Base-by-base conservation (phyloP, 2,113 vertebrate genomes). In the Dicaeum eximium region DNA sequence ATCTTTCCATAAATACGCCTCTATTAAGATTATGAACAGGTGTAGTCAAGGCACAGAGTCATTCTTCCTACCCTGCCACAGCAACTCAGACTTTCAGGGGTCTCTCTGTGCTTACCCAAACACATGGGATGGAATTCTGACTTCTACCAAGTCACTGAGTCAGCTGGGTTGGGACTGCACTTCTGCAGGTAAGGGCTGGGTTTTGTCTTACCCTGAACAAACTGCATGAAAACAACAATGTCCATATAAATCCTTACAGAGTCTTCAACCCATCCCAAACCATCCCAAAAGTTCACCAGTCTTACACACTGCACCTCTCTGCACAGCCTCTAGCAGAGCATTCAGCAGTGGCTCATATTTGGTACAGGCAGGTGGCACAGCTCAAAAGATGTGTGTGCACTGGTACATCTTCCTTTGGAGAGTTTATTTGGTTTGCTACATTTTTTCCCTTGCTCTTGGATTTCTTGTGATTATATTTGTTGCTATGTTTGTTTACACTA, bases 221-320 rank as follows among this genome's bases (percentile, higher is more conserved):
- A 77, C 7, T 3, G 3, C 35, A 48, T 33, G 45, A 69, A 51
- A 92, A 75, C 2, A 6, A 62, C 24, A 33, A 44, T 0, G 3
- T 17, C 24, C 4, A 40, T 8, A 54, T 6, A 45, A 66, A 71
- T 11, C 21, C 40, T 37, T 15, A 7, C 10, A 15, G 60, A 89
- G 27, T n/a, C 72, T 67, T 62, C 60, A 71, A 66, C 27, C 22
- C 24, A 70, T 10, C 33, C 44, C 13, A 80, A 92, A 45, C 7
- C 15, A 56, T 8, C 27, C 33, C 69, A 70, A 50, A 35, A 45
- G 27, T 12, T 64, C 66, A 27, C 7, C 25, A 28, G 25, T 15
- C 21, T 38, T 11, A 54, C 15, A 54, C 3, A 18, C 4, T 0
- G 0, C 13, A 28, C 28, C 30, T 54, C 10, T 22, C 27, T 17